phyloP scores from a whole-genome alignment of 2,888 invertebrate species.

The Chrysotoxum bicinctum region DNA sequence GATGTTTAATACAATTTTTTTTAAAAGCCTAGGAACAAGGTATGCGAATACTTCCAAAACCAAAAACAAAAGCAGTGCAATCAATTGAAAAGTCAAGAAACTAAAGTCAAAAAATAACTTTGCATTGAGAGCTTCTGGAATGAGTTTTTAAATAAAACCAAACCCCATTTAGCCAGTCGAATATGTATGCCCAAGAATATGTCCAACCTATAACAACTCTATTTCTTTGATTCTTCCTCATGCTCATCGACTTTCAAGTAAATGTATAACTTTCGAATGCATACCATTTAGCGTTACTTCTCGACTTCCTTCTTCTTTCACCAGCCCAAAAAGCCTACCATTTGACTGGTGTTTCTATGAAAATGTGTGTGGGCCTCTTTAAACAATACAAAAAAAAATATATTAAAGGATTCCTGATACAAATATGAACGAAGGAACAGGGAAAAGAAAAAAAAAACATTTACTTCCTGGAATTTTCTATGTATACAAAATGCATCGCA shows the following conservation, averaged over 20 bases:
- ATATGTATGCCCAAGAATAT: slow-evolving; percentile 27
- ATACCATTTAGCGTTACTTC: slow-evolving; percentile 20
- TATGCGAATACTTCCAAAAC: no score
- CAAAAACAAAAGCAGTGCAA: not conserved
- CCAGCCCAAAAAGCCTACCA: slow-evolving; percentile 11
- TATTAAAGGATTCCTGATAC: slow-evolving; percentile 49
- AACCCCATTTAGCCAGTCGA: not conserved
- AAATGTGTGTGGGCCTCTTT: slow-evolving; percentile 34
- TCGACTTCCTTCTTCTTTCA: slow-evolving; percentile 61
- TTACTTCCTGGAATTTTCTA: slow-evolving; percentile 69
- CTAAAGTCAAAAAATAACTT: not conserved
- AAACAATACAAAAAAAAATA: slow-evolving; percentile 56
- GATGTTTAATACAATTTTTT: no score
- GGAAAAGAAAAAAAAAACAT: slow-evolving; percentile 27
- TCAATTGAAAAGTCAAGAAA: not conserved
- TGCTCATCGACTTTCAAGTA: slow-evolving; percentile 59
- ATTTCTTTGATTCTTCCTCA: slow-evolving; percentile 39
- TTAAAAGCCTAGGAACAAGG: no score
- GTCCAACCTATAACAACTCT: slow-evolving; percentile 12
- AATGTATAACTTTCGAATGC: slow-evolving; percentile 35
- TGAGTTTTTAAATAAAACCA: slow-evolving; percentile 17
- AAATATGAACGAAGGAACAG: slow-evolving; percentile 11
- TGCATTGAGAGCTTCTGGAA: not conserved
- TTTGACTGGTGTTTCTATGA: not conserved
- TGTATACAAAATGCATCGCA: slow-evolving; percentile 30